Evolutionary conservation across 2,888 invertebrate genomes (phyloP).

Genomic region (Abscondita cerata): DNA sequence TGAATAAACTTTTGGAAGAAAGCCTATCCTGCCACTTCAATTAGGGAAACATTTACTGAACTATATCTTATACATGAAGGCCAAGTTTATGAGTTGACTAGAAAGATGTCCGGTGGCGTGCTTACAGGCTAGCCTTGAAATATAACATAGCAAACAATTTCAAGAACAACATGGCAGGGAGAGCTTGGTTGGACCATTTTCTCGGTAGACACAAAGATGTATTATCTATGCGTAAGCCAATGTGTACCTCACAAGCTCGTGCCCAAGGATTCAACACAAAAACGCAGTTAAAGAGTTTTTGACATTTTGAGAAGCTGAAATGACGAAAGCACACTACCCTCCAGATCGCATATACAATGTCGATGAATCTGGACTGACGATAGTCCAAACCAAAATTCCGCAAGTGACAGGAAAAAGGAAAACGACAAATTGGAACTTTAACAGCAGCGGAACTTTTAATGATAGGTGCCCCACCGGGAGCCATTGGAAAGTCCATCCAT

Average conservation of each 20-base stretch:
- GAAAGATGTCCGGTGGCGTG: too few species aligned
- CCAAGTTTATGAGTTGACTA: too few species aligned
- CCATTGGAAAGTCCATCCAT: not conserved
- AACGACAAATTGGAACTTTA: constrained; percentile 2
- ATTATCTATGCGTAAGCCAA: too few species aligned
- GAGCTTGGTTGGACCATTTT: too few species aligned
- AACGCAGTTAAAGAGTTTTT: not conserved
- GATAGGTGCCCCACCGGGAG: not conserved
- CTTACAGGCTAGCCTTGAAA: too few species aligned
- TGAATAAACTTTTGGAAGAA: too few species aligned
- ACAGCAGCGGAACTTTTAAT: not conserved
- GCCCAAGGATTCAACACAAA: constrained; percentile 4
- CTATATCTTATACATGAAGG: too few species aligned
- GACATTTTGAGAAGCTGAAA: constrained; percentile 2
- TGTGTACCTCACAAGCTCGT: not conserved
- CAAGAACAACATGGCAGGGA: too few species aligned
- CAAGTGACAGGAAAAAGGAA: not conserved
- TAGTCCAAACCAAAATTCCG: constrained; percentile 13
- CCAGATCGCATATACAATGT: constrained; percentile 10
- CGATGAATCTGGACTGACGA: constrained; percentile 11
- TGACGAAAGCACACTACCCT: not conserved
- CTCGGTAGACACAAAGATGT: too few species aligned
- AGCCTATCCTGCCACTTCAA: too few species aligned
- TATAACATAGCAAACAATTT: too few species aligned
- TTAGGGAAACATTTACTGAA: too few species aligned